Conservation (phyloP, 2,113 vertebrate genomes). For the Xenopus tropicalis region UCB_Xtro_10.0 CM004444.2:80028501-80029000, state of each 20-base stretch:
- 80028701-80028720: background rate
- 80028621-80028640: slow-evolving; percentile 7
- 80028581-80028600: background rate
- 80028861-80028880: slow-evolving; percentile 70
- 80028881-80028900: slow-evolving; percentile 66
- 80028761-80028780: slow-evolving; percentile 59
- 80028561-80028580: background rate
- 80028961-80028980: slow-evolving; percentile 62
- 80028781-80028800: slow-evolving; percentile 57
- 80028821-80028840: slow-evolving; percentile 67
- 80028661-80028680: slow-evolving; percentile 38
- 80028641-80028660: slow-evolving; percentile 39
- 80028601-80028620: background rate
- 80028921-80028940: slow-evolving; percentile 68
- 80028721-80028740: slow-evolving; percentile 49
- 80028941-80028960: slow-evolving; percentile 69
- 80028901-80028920: slow-evolving; percentile 60
- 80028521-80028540: background rate
- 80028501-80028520: background rate
- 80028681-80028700: slow-evolving; percentile 46
- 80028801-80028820: slow-evolving; percentile 57
- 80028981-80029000: slow-evolving; percentile 63
- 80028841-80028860: slow-evolving; percentile 67
- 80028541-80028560: background rate
- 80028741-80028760: slow-evolving; percentile 58